phyloP scores from a whole-genome alignment of 2,797 vertebrate genomes.

The Siniperca scherzeri region DNA sequence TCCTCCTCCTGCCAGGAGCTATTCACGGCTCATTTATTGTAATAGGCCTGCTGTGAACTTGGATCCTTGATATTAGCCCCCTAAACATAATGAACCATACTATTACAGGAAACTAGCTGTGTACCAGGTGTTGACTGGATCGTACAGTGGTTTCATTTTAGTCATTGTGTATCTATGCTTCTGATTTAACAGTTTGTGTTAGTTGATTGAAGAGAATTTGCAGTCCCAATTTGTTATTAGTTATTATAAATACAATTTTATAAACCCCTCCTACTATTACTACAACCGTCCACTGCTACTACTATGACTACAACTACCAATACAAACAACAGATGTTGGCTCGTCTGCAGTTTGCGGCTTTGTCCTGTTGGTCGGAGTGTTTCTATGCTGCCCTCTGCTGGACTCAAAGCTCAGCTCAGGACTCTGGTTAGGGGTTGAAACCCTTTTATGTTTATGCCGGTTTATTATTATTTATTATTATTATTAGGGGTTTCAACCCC shows the following conservation, averaged over 20 bases:
- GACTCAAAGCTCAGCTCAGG: slow-evolving; percentile 20
- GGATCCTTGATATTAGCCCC: not conserved
- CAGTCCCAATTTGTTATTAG: not conserved
- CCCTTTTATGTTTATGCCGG: too few relatives aligned
- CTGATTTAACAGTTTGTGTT: not conserved
- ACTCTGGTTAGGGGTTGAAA: not conserved
- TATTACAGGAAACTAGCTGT: not conserved
- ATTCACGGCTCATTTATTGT: not conserved
- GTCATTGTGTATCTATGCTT: not conserved
- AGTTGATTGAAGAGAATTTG: not conserved
- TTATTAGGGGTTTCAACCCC: too few relatives aligned
- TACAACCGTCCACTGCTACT: not conserved
- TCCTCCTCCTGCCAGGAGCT: not conserved
- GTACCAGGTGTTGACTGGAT: not conserved
- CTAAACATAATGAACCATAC: not conserved
- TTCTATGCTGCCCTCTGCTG: slow-evolving; percentile 68
- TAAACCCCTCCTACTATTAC: not conserved
- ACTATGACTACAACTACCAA: not conserved
- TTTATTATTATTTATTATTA: too few relatives aligned
- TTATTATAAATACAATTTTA: not conserved
- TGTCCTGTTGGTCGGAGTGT: not conserved
- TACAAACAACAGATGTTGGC: not conserved
- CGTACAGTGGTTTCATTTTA: not conserved
- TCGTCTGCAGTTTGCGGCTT: not conserved
- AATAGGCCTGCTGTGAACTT: not conserved